These are phyloP conservation scores for Brachylomia viminalis DNA, from an alignment of 2,888 invertebrate species.

Conservation along the genomic window DNA sequence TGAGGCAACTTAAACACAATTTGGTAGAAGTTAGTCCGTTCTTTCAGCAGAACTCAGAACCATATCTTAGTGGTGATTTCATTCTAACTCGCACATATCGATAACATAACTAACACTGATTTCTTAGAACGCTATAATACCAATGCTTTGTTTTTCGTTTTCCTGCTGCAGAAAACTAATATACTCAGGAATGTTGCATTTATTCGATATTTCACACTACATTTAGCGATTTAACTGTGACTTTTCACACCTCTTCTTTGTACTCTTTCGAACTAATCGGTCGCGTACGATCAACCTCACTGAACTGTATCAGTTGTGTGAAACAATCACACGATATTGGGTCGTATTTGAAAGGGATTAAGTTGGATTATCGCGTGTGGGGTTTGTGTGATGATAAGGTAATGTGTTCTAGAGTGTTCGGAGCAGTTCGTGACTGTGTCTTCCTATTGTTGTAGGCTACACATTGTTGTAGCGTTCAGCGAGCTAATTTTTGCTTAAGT, in stretches of 20 bases:
- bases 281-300: conserved; percentile 56
- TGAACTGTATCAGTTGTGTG: conserved; percentile 30
- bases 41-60: not conserved
- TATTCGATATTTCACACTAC: conserved; percentile 75
- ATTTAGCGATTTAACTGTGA: conserved; percentile 72
- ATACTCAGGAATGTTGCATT: conserved; percentile 61
- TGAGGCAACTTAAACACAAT: not conserved
- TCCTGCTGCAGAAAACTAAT: conserved; percentile 52
- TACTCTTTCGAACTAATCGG: conserved; percentile 61
- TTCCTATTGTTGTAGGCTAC: conserved; percentile 61
- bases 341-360: conserved; percentile 18
- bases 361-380: conserved; percentile 24
- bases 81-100: not conserved
- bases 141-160: conserved; percentile 47
- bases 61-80: conserved; percentile 11
- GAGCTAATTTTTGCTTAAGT: conserved; percentile 19
- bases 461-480: conserved; percentile 48
- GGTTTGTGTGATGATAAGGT: conserved; percentile 54
- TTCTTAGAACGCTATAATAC: conserved; percentile 44
- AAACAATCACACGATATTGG: conserved; percentile 11
- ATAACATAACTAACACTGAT: conserved; percentile 10
- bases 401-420: conserved; percentile 51
- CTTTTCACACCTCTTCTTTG: conserved; percentile 74
- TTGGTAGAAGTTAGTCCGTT: not conserved
- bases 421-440: conserved; percentile 65